These are phyloP conservation scores for Simalia tracyae DNA, from an alignment of 2,797 vertebrate species.

Conservation along the genomic window DNA sequence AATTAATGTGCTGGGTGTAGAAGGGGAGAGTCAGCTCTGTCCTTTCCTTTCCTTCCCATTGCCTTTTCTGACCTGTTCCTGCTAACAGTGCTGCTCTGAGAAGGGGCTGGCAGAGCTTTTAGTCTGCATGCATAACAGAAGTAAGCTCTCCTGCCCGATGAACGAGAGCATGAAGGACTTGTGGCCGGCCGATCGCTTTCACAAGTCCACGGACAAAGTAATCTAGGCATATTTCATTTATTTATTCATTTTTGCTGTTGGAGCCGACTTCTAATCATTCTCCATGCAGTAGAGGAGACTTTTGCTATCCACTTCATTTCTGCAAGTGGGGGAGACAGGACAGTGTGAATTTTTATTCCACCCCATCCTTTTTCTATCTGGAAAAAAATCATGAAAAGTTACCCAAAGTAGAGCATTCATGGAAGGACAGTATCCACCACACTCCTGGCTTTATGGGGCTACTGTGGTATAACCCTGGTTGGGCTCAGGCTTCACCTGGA, in stretches of 20 bases:
- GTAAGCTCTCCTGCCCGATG: constrained; percentile 51
- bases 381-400: neutral
- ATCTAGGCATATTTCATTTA: constrained; percentile 59
- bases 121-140: constrained; percentile 65
- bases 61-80: constrained; percentile 65
- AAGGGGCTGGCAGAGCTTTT: constrained; percentile 48
- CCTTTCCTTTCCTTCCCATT: constrained; percentile 52
- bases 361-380: neutral
- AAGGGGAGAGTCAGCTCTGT: neutral
- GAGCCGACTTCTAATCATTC: constrained; percentile 75
- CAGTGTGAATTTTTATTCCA: neutral
- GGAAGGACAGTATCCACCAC: neutral
- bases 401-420: neutral
- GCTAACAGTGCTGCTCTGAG: constrained; percentile 45
- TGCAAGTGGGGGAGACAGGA: neutral
- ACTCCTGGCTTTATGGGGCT: neutral
- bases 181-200: constrained; percentile 61
- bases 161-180: constrained; percentile 52
- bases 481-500: neutral
- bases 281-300: constrained; percentile 62
- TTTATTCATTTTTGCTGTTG: constrained; percentile 48
- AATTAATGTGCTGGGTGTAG: too few species aligned
- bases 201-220: constrained; percentile 57
- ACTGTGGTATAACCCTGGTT: neutral
- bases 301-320: neutral